These are phyloP conservation scores for Peromyscus attwateri DNA, from an alignment of 2,797 vertebrate species.

Conservation along the genomic window DNA sequence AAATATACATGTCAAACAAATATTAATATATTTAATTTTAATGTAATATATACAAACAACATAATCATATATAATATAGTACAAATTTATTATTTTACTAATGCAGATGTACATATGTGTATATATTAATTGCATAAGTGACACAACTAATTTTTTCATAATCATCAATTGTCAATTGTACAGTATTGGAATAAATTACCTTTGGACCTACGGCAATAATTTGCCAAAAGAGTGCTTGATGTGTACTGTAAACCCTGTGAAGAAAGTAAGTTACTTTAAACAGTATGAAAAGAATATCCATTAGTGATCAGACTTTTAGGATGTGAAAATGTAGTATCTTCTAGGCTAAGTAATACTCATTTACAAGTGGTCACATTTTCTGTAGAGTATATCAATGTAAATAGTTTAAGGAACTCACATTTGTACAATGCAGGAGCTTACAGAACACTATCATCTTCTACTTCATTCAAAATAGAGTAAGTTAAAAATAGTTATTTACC, in stretches of 20 bases:
- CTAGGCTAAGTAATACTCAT: conserved; percentile 19
- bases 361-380: not conserved
- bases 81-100: not conserved
- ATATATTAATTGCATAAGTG: not conserved
- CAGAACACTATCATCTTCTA: conserved; percentile 43
- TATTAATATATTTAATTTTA: not conserved
- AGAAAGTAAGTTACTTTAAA: conserved; percentile 61
- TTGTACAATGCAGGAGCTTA: not conserved
- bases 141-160: conserved; percentile 51
- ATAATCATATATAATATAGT: not conserved
- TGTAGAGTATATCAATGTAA: conserved; percentile 64
- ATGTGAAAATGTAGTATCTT: not conserved
- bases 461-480: conserved; percentile 53
- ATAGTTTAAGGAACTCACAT: conserved; percentile 48
- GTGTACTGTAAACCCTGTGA: conserved; percentile 10
- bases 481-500: conserved; percentile 69
- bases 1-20: not conserved
- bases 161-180: not conserved
- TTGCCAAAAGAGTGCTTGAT: conserved; percentile 49
- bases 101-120: not conserved
- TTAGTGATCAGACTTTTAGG: conserved; percentile 29
- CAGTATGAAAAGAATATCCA: conserved; percentile 13
- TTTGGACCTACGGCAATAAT: not conserved
- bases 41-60: not conserved
- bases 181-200: not conserved